Evolutionary conservation across 1,140 invertebrate genomes (phyloP).

Genomic region (Telenomus remus): DNA sequence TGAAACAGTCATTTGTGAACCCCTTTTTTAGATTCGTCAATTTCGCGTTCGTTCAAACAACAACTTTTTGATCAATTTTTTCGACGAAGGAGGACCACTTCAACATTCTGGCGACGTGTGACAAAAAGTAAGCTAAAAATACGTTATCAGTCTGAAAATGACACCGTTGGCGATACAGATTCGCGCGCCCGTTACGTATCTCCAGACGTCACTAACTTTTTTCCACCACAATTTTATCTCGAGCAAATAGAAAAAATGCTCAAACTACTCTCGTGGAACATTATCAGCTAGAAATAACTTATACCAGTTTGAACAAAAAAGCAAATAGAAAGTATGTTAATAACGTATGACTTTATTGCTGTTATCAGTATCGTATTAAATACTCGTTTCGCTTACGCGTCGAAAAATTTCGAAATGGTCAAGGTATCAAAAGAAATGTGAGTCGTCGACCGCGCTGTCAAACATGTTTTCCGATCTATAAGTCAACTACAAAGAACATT

Average conservation of each 20-base stretch:
- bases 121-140: no score
- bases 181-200: no score
- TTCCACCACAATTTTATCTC: constrained; percentile 5
- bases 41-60: no score
- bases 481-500: no score
- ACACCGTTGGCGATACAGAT: no score
- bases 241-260: constrained; percentile 6
- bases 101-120: no score
- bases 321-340: constrained; percentile 26
- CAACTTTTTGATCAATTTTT: no score
- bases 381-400: constrained; percentile 7
- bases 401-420: constrained; percentile 15
- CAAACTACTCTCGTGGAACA: constrained; percentile 27
- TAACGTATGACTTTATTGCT: constrained; percentile 11
- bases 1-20: no score
- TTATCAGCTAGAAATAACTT: constrained; percentile 22
- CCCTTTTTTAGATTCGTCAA: no score
- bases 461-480: no score
- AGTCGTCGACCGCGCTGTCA: not conserved
- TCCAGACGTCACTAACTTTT: not conserved
- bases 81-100: no score
- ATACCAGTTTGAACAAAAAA: not conserved
- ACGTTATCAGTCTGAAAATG: no score
- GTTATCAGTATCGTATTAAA: constrained; percentile 14
- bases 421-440: not conserved